A percentile compares a stretch with the other conserved stretches of the same genome.
Conservation (phyloP, 2,113 vertebrate species). For the human (Homo sapiens) region GRCh38 chr5:43846501-43847000, state of each 20-base stretch:
- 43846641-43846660: not conserved
- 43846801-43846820: constrained; percentile 2
- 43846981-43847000: not conserved
- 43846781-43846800: not conserved
- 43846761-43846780: not conserved
- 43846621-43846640: not conserved
- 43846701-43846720: not conserved
- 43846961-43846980: not conserved
- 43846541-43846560: not conserved
- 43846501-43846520: not conserved
- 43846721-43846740: not conserved
- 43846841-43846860: not conserved
- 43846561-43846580: not conserved
- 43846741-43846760: not conserved
- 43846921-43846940: not conserved
- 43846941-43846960: not conserved
- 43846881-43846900: not conserved
- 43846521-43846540: not conserved
- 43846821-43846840: not conserved
- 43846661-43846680: not conserved
- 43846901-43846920: not conserved
- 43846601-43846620: not conserved
- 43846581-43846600: not conserved
- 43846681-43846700: not conserved
- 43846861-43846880: not conserved